A percentile compares a stretch with the other conserved stretches of the same genome.
phyloP scores from a whole-genome alignment of 1,140 invertebrate genomes.

The Drosophila kikkawai region DNA sequence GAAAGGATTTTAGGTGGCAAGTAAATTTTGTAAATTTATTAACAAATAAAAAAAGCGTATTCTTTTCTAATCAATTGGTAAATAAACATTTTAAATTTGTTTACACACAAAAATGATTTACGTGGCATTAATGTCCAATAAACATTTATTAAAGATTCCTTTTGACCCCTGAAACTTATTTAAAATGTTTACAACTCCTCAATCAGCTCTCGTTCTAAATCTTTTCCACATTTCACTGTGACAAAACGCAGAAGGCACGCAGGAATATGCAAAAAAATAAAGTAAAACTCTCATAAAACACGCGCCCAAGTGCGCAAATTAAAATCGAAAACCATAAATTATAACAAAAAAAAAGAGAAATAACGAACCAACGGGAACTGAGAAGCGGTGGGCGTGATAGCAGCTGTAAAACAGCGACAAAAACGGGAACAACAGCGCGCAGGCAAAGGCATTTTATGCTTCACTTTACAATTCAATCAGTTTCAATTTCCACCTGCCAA shows the following conservation, averaged over 20 bases:
- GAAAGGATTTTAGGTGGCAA: background rate
- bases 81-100: background rate
- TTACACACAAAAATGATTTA: background rate
- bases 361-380: slow-evolving; percentile 4
- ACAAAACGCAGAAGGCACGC: slow-evolving; percentile 51
- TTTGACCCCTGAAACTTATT: background rate
- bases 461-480: slow-evolving; percentile 81
- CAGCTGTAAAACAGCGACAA: slow-evolving; percentile 49
- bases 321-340: slow-evolving; percentile 80
- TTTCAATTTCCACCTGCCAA: slow-evolving; percentile 82
- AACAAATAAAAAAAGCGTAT: too few species aligned
- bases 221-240: slow-evolving; percentile 49
- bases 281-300: slow-evolving; percentile 62
- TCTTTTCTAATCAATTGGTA: too few species aligned
- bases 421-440: slow-evolving; percentile 30
- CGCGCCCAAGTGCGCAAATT: slow-evolving; percentile 69
- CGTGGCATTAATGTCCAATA: background rate
- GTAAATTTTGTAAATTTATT: background rate
- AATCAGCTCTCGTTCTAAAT: slow-evolving; percentile 47
- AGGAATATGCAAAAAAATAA: slow-evolving; percentile 54
- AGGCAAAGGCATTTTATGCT: slow-evolving; percentile 68
- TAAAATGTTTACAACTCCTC: background rate
- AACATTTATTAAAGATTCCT: too few species aligned
- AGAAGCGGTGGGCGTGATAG: slow-evolving; percentile 20
- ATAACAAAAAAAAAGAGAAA: slow-evolving; percentile 21